phyloP scores from a whole-genome alignment of 1,140 invertebrate genomes.

The Myzus persicae region DNA sequence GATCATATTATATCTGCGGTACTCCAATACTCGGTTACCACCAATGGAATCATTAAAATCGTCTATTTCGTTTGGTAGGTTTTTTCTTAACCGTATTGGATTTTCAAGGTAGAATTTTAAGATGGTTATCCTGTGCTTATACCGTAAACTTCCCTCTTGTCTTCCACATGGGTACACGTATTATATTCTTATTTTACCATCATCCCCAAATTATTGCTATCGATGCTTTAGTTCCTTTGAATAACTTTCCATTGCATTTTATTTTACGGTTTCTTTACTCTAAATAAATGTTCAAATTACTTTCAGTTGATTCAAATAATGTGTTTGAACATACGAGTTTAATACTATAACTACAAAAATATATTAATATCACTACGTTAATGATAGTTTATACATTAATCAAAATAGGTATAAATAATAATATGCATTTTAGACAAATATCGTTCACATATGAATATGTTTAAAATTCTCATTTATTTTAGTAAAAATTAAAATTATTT shows the following conservation, averaged over 20 bases:
- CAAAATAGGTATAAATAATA: not conserved
- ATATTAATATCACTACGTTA: not conserved
- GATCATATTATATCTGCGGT: not conserved
- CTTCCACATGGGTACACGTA: not conserved
- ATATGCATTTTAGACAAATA: not conserved
- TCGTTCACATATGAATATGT: too few species aligned
- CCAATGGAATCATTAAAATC: not conserved
- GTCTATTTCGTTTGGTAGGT: not conserved
- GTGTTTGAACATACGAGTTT: too few species aligned
- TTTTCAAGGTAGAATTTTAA: not conserved
- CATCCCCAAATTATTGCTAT: not conserved
- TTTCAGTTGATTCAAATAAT: not conserved
- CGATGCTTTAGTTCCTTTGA: not conserved
- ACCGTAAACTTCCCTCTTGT: not conserved
- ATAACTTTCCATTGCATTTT: conserved; percentile 18
- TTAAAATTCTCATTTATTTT: too few species aligned
- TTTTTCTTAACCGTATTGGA: not conserved
- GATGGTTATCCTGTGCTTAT: not conserved
- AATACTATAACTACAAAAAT: not conserved
- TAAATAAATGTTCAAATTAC: not conserved
- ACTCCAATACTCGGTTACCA: not conserved
- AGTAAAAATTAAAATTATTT: too few species aligned
- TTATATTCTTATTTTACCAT: not conserved
- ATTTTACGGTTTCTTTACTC: not conserved
- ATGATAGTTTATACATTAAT: not conserved